phyloP scores from a whole-genome alignment of 2,888 invertebrate species.

The Cryptus armator region DNA sequence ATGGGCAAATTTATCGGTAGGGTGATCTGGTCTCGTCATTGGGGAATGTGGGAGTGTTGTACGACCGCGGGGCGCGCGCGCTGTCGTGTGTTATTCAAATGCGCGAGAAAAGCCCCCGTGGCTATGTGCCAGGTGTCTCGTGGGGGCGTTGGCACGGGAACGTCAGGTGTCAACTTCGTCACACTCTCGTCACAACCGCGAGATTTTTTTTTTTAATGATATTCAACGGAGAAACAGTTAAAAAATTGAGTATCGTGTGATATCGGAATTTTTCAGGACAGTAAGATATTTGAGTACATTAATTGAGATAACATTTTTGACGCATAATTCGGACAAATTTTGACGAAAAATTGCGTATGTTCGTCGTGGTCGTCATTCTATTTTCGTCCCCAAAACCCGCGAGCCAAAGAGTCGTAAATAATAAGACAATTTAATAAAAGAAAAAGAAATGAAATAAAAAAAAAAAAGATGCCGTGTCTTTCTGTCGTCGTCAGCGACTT shows the following conservation, averaged over 20 bases:
- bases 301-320: background rate
- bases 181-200: slow-evolving; percentile 54
- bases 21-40: slow-evolving; percentile 83
- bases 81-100: slow-evolving; percentile 37
- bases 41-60: slow-evolving; percentile 84
- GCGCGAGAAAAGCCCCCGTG: slow-evolving; percentile 24
- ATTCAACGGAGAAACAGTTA: background rate
- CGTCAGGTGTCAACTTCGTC: slow-evolving; percentile 74
- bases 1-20: slow-evolving; percentile 73
- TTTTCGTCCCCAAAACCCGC: background rate
- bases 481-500: slow-evolving; percentile 35
- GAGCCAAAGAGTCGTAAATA: slow-evolving; percentile 48
- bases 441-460: background rate
- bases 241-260: background rate
- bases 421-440: slow-evolving; percentile 58
- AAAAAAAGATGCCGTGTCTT: slow-evolving; percentile 26
- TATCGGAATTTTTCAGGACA: background rate
- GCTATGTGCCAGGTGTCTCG: slow-evolving; percentile 79
- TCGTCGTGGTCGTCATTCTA: no score
- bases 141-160: slow-evolving; percentile 77
- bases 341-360: background rate
- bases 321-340: background rate
- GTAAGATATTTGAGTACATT: no score
- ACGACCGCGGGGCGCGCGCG: slow-evolving; percentile 51
- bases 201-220: background rate